Evolutionary conservation across 2,797 vertebrate genomes (phyloP).

Genomic region (Propithecus perrieri): DNA sequence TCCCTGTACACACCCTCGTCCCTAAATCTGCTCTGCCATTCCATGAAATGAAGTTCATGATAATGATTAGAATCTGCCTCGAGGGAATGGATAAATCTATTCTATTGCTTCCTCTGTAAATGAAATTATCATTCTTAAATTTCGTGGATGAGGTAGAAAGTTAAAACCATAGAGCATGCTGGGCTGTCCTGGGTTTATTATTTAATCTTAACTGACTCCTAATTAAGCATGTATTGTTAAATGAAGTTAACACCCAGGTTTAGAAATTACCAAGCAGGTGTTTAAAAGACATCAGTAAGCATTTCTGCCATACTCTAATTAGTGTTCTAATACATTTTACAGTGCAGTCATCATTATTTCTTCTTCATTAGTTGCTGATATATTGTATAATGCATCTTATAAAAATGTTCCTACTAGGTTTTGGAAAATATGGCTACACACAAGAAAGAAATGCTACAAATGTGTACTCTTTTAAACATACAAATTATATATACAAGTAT

Average conservation of each 20-base stretch:
- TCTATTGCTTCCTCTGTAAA: not conserved
- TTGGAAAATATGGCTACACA: constrained; percentile 59
- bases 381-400: constrained; percentile 58
- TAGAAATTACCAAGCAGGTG: constrained; percentile 84
- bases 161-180: not conserved
- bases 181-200: not conserved
- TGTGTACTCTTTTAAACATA: constrained; percentile 64
- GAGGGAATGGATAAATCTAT: not conserved
- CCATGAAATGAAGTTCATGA: not conserved
- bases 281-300: constrained; percentile 82
- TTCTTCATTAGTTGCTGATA: constrained; percentile 83
- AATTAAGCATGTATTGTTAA: constrained; percentile 64
- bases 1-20: not conserved
- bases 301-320: constrained; percentile 81
- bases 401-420: constrained; percentile 28
- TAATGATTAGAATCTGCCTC: not conserved
- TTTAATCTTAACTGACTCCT: constrained; percentile 56
- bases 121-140: not conserved
- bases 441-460: constrained; percentile 74
- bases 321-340: constrained; percentile 80
- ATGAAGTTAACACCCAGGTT: constrained; percentile 67
- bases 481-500: not conserved
- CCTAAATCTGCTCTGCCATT: not conserved
- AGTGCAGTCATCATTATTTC: constrained; percentile 84
- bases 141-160: accelerated